phyloP scores from a whole-genome alignment of 2,888 invertebrate genomes.

The Chirona hameri region DNA sequence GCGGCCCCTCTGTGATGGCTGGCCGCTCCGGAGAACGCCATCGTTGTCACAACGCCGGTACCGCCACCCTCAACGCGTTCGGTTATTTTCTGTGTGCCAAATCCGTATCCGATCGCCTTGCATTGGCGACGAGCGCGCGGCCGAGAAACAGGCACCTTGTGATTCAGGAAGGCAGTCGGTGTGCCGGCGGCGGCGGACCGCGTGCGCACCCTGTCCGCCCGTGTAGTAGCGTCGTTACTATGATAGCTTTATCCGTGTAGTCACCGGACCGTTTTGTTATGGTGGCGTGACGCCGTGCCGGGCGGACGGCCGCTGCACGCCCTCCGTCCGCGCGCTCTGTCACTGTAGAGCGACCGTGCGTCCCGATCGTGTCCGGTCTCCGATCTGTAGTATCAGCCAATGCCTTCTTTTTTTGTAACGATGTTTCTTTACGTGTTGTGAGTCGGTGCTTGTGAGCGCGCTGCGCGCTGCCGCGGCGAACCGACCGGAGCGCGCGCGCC shows the following conservation, averaged over 20 bases:
- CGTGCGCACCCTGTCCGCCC: not conserved
- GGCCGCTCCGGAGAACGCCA: not conserved
- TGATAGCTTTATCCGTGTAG: slow-evolving; percentile 23
- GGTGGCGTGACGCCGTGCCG: not conserved
- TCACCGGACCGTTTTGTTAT: not conserved
- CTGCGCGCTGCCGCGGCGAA: not conserved
- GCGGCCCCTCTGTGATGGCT: not conserved
- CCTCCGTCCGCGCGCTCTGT: not conserved
- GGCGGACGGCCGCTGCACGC: not conserved
- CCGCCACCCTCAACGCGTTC: not conserved
- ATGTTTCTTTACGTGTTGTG: slow-evolving; percentile 3
- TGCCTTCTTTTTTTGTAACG: slow-evolving; percentile 1
- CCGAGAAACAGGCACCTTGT: not conserved
- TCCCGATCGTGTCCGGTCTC: not conserved
- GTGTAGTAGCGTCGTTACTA: slow-evolving; percentile 6
- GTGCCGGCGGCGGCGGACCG: not conserved
- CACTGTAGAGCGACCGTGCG: not conserved
- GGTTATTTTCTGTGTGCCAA: not conserved
- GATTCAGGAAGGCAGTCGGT: not conserved
- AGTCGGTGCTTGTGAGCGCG: slow-evolving; percentile 3
- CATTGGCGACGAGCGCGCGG: not conserved
- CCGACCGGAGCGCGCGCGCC: not conserved
- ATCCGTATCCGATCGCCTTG: not conserved
- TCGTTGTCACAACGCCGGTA: not conserved
- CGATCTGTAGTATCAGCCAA: not conserved